Percentiles rank a stretch among this genome's conserved stretches.
phyloP scores from a whole-genome alignment of 2,797 vertebrate species.

The Poecilia velifera region DNA sequence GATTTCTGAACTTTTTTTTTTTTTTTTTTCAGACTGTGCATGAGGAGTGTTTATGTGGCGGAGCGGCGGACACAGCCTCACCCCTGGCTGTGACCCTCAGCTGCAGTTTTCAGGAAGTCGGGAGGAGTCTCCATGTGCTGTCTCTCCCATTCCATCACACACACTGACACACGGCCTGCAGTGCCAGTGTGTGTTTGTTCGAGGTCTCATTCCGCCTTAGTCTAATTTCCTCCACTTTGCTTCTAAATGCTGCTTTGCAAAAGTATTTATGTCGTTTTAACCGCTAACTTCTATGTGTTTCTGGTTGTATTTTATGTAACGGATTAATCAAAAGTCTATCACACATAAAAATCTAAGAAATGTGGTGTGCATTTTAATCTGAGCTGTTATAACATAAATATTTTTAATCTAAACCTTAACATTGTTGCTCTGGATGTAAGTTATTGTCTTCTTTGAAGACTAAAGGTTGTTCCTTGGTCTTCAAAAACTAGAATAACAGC shows the following conservation, averaged over 20 bases:
- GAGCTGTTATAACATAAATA: background rate
- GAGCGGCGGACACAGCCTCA: slow-evolving; percentile 30
- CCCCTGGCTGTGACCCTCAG: slow-evolving; percentile 69
- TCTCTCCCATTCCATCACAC: slow-evolving; percentile 72
- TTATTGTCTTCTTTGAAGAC: too few species aligned
- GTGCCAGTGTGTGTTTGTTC: slow-evolving; percentile 37
- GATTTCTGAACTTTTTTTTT: slow-evolving; percentile 41
- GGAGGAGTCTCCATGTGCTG: slow-evolving; percentile 60
- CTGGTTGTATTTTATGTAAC: background rate
- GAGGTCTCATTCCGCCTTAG: slow-evolving; percentile 47
- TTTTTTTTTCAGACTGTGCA: slow-evolving; percentile 40
- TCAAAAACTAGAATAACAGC: background rate
- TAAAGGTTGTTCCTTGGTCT: background rate
- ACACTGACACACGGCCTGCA: slow-evolving; percentile 57
- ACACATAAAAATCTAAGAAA: background rate
- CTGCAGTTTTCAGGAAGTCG: slow-evolving; percentile 70
- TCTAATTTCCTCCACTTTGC: slow-evolving; percentile 53
- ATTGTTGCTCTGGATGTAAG: too few species aligned
- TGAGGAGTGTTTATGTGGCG: slow-evolving; percentile 22
- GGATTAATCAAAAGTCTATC: background rate
- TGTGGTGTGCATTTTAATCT: background rate
- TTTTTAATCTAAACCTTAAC: background rate
- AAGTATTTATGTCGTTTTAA: background rate
- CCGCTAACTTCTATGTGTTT: background rate
- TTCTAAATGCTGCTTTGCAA: slow-evolving; percentile 17